A percentile compares a stretch with the other conserved stretches of the same genome.
Evolutionary conservation across 2,888 invertebrate genomes (phyloP).

Genomic region (Acanthosoma haemorrhoidale): DNA sequence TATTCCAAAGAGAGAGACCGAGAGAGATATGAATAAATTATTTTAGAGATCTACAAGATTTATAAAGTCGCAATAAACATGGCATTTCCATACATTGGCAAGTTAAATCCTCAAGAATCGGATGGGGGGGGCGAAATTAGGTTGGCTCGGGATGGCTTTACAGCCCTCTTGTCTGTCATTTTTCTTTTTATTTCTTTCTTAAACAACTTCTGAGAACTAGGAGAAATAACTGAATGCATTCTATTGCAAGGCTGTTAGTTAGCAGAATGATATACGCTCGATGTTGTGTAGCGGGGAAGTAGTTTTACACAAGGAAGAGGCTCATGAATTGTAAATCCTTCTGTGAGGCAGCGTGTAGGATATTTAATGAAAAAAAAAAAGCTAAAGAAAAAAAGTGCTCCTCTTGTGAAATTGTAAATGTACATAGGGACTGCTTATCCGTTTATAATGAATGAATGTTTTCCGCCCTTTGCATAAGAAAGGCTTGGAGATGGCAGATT

Average conservation of each 20-base stretch:
- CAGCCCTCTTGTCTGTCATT: too few relatives aligned
- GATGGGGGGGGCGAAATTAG: too few relatives aligned
- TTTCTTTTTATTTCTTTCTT: background rate
- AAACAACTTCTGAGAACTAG: constrained; percentile 2
- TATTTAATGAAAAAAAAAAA: constrained; percentile 9
- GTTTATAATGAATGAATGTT: too few relatives aligned
- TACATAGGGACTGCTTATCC: background rate
- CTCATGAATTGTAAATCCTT: background rate
- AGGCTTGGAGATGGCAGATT: too few relatives aligned
- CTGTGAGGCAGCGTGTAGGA: background rate
- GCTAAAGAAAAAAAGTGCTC: background rate
- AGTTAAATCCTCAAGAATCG: too few relatives aligned
- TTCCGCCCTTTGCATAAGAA: too few relatives aligned
- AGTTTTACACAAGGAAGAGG: background rate
- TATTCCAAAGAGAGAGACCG: too few relatives aligned
- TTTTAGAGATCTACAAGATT: too few relatives aligned
- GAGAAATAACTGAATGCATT: constrained; percentile 8
- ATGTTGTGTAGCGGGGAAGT: constrained; percentile 5
- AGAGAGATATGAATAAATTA: too few relatives aligned
- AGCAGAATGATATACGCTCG: constrained; percentile 6
- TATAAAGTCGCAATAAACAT: too few relatives aligned
- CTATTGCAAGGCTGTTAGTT: constrained; percentile 4
- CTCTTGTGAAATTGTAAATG: constrained; percentile 1
- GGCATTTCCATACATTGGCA: too few relatives aligned
- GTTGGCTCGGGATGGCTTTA: too few relatives aligned